A percentile compares a stretch with the other conserved stretches of the same genome.
Evolutionary conservation across 2,888 invertebrate genomes (phyloP).

Genomic region (Drymonia ruficornis): DNA sequence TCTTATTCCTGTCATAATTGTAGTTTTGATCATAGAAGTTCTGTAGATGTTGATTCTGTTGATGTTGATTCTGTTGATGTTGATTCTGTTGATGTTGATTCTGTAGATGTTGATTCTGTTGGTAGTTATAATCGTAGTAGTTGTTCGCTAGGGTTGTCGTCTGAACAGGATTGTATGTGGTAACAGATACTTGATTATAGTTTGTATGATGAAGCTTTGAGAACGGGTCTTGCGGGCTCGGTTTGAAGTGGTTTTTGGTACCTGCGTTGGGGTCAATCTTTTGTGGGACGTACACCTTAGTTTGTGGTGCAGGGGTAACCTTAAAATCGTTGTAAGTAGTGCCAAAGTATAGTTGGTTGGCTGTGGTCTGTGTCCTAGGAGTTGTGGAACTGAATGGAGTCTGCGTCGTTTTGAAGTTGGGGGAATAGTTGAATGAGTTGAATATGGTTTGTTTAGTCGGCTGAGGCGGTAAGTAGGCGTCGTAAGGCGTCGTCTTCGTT

Average conservation of each 20-base stretch:
- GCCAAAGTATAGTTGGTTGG: slow-evolving; percentile 67
- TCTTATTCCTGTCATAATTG: slow-evolving; percentile 64
- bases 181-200: slow-evolving; percentile 64
- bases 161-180: slow-evolving; percentile 71
- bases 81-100: slow-evolving; percentile 66
- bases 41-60: slow-evolving; percentile 63
- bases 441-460: slow-evolving; percentile 73
- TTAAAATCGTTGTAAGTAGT: slow-evolving; percentile 69
- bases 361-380: slow-evolving; percentile 62
- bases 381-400: slow-evolving; percentile 65
- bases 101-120: slow-evolving; percentile 63
- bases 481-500: slow-evolving; percentile 71
- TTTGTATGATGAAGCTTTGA: slow-evolving; percentile 61
- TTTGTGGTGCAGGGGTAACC: slow-evolving; percentile 76
- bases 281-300: slow-evolving; percentile 61
- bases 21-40: slow-evolving; percentile 59
- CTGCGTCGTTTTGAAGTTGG: slow-evolving; percentile 67
- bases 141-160: slow-evolving; percentile 60
- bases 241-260: slow-evolving; percentile 65
- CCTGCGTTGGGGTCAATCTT: slow-evolving; percentile 72
- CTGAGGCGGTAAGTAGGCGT: slow-evolving; percentile 68
- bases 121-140: slow-evolving; percentile 59
- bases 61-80: slow-evolving; percentile 63
- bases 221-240: slow-evolving; percentile 79
- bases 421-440: slow-evolving; percentile 70